Base-by-base conservation (phyloP, 2,888 invertebrate genomes). In the Dorcus parallelipipedus region DNA sequence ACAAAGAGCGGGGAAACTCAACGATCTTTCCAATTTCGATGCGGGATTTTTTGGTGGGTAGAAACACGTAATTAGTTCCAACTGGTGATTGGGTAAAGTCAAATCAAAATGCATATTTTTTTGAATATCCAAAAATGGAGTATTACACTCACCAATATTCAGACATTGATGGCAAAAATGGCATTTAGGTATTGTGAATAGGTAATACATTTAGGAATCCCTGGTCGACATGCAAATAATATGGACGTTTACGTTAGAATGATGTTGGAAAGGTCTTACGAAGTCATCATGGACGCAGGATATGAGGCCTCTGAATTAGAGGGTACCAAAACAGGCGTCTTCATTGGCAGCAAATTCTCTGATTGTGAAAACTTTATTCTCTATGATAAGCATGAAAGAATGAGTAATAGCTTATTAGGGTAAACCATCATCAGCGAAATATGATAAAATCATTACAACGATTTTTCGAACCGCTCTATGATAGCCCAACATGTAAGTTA, bases 401-500 rank as follows among this genome's bases (percentile, higher is more conserved):
- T 58, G 10, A 52, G 55, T n/a, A 70, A 81, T 65, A 82, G 82
- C 67, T 80, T 83, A 1, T 82, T 82, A 39, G 84, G 84, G 58
- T 58, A 41, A 42, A 38, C 2, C 14, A 38, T 6, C 26, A 2
- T 26, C 26, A 26, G 26, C 2, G 26, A 26, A 26, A 26, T 26
- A 26, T 26, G 26, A 26, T 4, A 6, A 4, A 3, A 26, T 26
- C 6, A 26, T 26, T 1, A 4, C 26, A 6, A 26, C 26, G 26
- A 26, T 4, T 58, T 62, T 52, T n/a, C 75, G 76, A 89, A 90
- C 67, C 85, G 93, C 59, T 91, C 94, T 4, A 95, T 96, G 94
- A 84, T 95, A 73, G 90, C 95, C 9, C 94, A 95, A 78, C 85
- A 95, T 54, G 84, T 97, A 63, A 95, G 95, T 1, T 95, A 91